These are phyloP conservation scores for Trichogramma dendrolimi DNA, from an alignment of 2,888 invertebrate species.

Conservation along the genomic window DNA sequence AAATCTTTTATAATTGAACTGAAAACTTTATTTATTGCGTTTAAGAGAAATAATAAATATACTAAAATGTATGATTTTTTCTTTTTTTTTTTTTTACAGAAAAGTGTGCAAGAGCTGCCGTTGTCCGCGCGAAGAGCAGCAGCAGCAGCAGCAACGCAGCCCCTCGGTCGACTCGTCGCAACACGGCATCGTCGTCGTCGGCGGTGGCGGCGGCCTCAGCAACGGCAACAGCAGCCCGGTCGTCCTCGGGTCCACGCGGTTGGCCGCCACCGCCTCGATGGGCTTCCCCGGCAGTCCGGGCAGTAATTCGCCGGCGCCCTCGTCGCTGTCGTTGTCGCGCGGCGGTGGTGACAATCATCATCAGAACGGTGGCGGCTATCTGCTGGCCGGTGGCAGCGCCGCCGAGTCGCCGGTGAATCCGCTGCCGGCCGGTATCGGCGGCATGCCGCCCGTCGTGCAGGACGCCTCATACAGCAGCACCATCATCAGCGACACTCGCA, in stretches of 20 bases:
- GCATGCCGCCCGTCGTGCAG: conserved; percentile 41
- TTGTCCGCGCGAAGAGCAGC: conserved; percentile 57
- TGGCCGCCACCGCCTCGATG: conserved; percentile 12
- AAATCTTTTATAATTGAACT: too few relatives aligned
- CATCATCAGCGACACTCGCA: conserved; percentile 81
- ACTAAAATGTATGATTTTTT: neutral
- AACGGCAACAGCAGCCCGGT: conserved; percentile 49
- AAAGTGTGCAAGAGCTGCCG: conserved; percentile 82
- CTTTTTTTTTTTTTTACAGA: conserved; percentile 57
- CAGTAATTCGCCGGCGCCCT: neutral
- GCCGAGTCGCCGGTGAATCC: conserved; percentile 46
- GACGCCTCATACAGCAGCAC: conserved; percentile 49
- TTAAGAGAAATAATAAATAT: neutral
- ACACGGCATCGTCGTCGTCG: conserved; percentile 44
- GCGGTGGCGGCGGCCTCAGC: conserved; percentile 48
- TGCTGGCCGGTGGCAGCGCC: neutral
- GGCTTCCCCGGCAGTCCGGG: conserved; percentile 10
- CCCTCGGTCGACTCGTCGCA: conserved; percentile 42
- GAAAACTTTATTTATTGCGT: too few relatives aligned
- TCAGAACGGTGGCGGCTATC: conserved; percentile 35
- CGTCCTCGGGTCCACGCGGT: conserved; percentile 25
- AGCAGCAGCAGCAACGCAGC: conserved; percentile 32
- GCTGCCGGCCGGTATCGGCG: conserved; percentile 35
- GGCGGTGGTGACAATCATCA: conserved; percentile 26
- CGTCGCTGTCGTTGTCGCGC: neutral